Evolutionary conservation across 2,797 vertebrate species (phyloP), one percentile per base, ranked within the genome.

Genomic region (Mallotus villosus): DNA sequence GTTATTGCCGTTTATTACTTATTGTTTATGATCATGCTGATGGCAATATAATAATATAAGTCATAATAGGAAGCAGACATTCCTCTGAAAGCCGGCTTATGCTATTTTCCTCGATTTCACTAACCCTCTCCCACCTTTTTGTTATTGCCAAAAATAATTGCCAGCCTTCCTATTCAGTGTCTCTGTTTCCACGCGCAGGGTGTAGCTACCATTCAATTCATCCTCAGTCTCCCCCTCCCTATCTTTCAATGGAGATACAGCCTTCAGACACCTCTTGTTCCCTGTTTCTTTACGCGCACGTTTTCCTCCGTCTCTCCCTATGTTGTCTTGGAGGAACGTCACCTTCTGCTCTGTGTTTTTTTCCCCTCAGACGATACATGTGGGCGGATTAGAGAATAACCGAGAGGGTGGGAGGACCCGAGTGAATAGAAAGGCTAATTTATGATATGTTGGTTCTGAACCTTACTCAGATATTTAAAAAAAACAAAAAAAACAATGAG

Each of bases 371-470:
- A 91, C 90, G 88, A 83, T 86, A 83, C 88, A 88, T 92, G 91
- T 91, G 90, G 92, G 92, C 88, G 90, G 90, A 90, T 90, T 78
- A 86, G 86, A 90, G 88, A 84, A 85, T 63, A 87, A 83, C 82
- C 85, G 81, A 79, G 83, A 79, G 78, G 87, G 85, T 83, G 89
- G 89, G 88, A 89, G 89, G 87, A 71, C 87, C 87, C 78, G 24
- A 74, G 75, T 83, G 84, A 74, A 87, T 75, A 79, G 76, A 78
- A 71, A 84, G 89, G 86, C 84, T 89, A 83, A 85, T 87, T 85
- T 78, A 70, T 86, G 78, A 77, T 82, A 78, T 46, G 32, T 64
- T 59, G 68, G 73, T 29, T 17, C 37, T 46, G 34, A 17, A 63
- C 17, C 63, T 57, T 81, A 73, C 65, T 34, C 21, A 25, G 59